phyloP scores from a whole-genome alignment of 2,888 invertebrate genomes.

The Cheilosia urbana region DNA sequence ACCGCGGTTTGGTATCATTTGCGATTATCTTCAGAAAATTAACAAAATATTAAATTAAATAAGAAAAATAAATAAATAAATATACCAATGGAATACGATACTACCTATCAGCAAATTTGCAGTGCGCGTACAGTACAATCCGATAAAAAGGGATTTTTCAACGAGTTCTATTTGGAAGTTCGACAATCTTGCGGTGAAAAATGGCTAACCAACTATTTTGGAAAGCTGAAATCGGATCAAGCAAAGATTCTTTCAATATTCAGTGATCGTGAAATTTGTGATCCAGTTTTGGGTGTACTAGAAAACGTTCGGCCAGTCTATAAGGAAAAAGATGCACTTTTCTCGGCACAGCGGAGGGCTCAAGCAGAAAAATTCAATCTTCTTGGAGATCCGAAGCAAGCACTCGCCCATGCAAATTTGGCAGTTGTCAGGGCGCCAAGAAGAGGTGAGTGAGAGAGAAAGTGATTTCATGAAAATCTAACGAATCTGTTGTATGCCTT shows the following conservation, averaged over 20 bases:
- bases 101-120: conserved; percentile 87
- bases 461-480: too few species aligned
- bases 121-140: conserved; percentile 91
- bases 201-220: conserved; percentile 87
- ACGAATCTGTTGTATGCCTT: too few species aligned
- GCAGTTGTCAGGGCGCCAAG: conserved; percentile 89
- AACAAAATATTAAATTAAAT: conserved; percentile 14
- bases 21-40: conserved; percentile 11
- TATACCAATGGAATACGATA: conserved; percentile 80
- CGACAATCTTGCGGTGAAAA: conserved; percentile 82
- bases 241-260: conserved; percentile 85
- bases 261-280: conserved; percentile 84
- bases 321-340: conserved; percentile 87
- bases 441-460: conserved; percentile 84
- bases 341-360: conserved; percentile 86
- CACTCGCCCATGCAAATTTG: conserved; percentile 88
- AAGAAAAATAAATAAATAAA: conserved; percentile 1
- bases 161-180: conserved; percentile 87
- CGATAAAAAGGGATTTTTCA: conserved; percentile 90
- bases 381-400: conserved; percentile 85
- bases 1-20: conserved; percentile 1
- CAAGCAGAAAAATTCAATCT: conserved; percentile 87
- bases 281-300: conserved; percentile 85
- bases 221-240: conserved; percentile 85
- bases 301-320: conserved; percentile 88